Evolutionary conservation across 1,140 invertebrate genomes (phyloP).

Genomic region (Orius insidiosus): DNA sequence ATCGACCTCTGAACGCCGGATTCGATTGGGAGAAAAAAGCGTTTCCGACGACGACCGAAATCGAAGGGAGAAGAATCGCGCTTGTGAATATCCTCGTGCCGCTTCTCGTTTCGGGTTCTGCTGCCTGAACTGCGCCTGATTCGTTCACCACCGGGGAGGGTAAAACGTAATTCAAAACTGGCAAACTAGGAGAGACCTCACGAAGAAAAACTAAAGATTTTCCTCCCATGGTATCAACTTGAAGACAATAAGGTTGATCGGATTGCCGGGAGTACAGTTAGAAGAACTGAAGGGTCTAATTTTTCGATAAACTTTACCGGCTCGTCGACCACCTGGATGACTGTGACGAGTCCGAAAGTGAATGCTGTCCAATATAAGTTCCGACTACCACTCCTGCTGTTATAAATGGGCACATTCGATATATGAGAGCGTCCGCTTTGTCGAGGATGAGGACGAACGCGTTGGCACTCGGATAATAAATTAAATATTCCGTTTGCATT

Average conservation of each 20-base stretch:
- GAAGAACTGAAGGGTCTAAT: conserved; percentile 48
- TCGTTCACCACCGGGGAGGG: neutral
- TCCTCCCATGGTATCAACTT: conserved; percentile 75
- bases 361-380: conserved; percentile 92
- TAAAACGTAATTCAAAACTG: conserved; percentile 51
- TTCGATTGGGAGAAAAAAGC: conserved; percentile 74
- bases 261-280: neutral
- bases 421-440: conserved; percentile 69
- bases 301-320: conserved; percentile 58
- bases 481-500: conserved; percentile 91
- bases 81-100: conserved; percentile 49
- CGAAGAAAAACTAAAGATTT: conserved; percentile 74
- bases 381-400: conserved; percentile 81
- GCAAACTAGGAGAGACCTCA: conserved; percentile 86
- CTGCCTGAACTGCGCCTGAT: conserved; percentile 52
- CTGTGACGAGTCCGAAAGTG: conserved; percentile 88
- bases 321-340: conserved; percentile 61
- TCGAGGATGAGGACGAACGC: conserved; percentile 63
- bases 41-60: conserved; percentile 79
- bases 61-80: conserved; percentile 82
- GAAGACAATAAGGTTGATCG: neutral
- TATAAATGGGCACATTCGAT: conserved; percentile 79
- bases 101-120: conserved; percentile 84
- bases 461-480: conserved; percentile 54
- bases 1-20: conserved; percentile 79